Conservation (phyloP, 2,888 invertebrate species). For the Hydrotaea cyrtoneurina region DNA sequence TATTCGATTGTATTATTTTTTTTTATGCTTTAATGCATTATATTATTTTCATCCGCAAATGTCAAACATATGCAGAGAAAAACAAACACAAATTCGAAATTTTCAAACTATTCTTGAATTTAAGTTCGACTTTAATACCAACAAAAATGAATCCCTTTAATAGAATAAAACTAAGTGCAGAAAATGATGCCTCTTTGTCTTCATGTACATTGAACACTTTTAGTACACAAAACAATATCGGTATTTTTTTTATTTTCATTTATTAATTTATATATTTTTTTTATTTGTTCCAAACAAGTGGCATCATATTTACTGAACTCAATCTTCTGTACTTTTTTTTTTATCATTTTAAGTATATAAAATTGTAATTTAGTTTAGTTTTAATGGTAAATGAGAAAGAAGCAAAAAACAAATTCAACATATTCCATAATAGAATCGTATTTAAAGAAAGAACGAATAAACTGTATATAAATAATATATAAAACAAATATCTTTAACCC, state of each 20-base stretch:
- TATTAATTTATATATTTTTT: background rate
- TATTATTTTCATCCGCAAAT: constrained; percentile 61
- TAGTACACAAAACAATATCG: background rate
- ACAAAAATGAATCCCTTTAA: background rate
- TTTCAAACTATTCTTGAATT: background rate
- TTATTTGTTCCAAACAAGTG: constrained; percentile 2
- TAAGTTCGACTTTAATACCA: constrained; percentile 8
- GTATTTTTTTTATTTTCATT: background rate
- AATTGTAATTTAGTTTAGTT: constrained; percentile 65
- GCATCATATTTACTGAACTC: constrained; percentile 3
- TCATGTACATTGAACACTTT: constrained; percentile 1
- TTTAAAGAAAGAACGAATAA: background rate
- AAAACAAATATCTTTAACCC: constrained; percentile 52
- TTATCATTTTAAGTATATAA: constrained; percentile 52
- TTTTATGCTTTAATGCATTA: constrained; percentile 20
- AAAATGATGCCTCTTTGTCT: background rate
- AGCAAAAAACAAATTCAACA: constrained; percentile 42
- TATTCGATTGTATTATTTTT: constrained; percentile 49
- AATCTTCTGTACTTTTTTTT: constrained; percentile 34
- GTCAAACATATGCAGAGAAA: constrained; percentile 64
- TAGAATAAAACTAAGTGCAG: background rate
- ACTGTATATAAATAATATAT: constrained; percentile 59
- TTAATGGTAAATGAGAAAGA: constrained; percentile 53
- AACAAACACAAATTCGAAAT: constrained; percentile 37
- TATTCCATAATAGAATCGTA: constrained; percentile 42